These are phyloP conservation scores for Anniella stebbinsi DNA, from an alignment of 2,797 vertebrate species.

Conservation along the genomic window DNA sequence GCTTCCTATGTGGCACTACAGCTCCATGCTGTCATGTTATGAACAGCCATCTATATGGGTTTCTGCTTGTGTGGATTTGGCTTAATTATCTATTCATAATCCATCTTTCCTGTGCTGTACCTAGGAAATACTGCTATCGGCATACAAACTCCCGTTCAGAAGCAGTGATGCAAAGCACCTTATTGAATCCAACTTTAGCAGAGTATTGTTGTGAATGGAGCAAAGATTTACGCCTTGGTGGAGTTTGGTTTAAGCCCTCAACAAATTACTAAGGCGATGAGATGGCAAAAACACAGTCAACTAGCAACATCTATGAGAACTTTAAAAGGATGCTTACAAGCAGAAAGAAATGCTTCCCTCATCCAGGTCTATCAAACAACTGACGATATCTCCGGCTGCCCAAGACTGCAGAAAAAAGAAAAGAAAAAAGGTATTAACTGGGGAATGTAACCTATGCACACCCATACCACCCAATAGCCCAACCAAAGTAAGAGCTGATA, in stretches of 20 bases:
- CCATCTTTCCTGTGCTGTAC: neutral
- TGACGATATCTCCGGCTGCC: slow-evolving; percentile 98
- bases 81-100: neutral
- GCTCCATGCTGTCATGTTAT: neutral
- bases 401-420: slow-evolving; percentile 85
- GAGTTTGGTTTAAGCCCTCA: neutral
- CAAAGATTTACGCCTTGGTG: neutral
- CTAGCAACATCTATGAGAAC: slow-evolving; percentile 1
- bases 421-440: slow-evolving; percentile 7
- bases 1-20: neutral
- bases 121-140: neutral
- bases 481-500: neutral
- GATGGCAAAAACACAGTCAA: slow-evolving; percentile 6
- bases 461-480: too few relatives aligned
- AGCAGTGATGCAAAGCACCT: neutral
- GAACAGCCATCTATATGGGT: neutral
- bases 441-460: neutral
- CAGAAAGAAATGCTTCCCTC: slow-evolving; percentile 95
- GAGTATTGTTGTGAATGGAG: neutral
- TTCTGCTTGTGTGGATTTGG: neutral
- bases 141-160: neutral
- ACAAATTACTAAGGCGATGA: slow-evolving; percentile 35
- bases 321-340: slow-evolving; percentile 84
- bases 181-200: neutral
- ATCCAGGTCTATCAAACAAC: slow-evolving; percentile 96